Base-by-base conservation (phyloP, 2,797 vertebrate genomes). In the Ctenopoma kingsleyae region DNA sequence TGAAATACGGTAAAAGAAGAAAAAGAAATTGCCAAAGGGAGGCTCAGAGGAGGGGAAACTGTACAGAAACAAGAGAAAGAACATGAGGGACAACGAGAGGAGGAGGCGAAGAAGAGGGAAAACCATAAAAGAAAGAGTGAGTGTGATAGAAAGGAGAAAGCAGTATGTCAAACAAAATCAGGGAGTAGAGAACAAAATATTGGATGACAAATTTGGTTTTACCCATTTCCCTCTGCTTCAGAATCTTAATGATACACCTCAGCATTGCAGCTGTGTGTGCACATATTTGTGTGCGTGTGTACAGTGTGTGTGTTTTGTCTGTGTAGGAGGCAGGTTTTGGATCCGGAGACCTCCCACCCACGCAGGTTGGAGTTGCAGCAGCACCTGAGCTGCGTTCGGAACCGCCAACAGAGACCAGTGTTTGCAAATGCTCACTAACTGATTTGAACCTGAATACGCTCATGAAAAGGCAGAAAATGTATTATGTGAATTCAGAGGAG, bases 321-420 rank as follows among this genome's bases (percentile, higher is more conserved):
- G 86, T 59, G 89, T 89, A 12, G 86, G 91, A 86, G 86, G 84
- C 35, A 30, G 76, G 88, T 76, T 84, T 78, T 75, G 74, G 80
- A 85, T 82, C 82, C 15, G 2, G 55, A 62, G 84, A 77, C 85
- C 89, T 83, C 56, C 66, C 67, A 12, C 91, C 88, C 83, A 90
- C 89, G 4, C 81, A 55, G 87, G 88, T 90, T 67, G 61, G 69
- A 70, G 66, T 59, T 83, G 72, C 76, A 85, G 85, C 59, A 78
- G 83, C 86, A 92, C 89, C 90, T 91, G 89, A 87, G 87, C 77
- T 54, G 73, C 67, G 66, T 79, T 83, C 51, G 19, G 48, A 78
- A 56, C 51, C 50, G 53, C 67, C 71, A 85, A 89, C 78, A 83
- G 75, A 84, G 83, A 46, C 56, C 58, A 65, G 71, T 85, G 83